Conservation (phyloP, 2,797 vertebrate species). For the Microtus californicus region DNA sequence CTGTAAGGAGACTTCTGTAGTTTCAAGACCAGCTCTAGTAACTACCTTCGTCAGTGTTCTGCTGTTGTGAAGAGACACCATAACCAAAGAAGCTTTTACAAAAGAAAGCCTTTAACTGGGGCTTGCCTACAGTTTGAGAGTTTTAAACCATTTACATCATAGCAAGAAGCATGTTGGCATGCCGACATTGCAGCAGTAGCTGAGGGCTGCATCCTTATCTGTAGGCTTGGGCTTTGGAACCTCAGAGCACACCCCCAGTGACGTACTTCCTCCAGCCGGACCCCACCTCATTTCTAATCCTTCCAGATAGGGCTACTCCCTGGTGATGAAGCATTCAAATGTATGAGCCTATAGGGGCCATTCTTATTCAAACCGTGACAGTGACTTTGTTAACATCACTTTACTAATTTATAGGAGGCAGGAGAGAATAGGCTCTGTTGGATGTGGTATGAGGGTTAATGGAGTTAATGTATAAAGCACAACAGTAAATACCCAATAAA, state of each 20-base stretch:
- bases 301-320: not conserved
- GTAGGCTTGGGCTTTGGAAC: not conserved
- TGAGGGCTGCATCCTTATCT: too few relatives aligned
- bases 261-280: too few relatives aligned
- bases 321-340: not conserved
- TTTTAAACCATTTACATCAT: not conserved
- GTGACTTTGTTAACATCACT: conserved; percentile 28
- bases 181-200: not conserved
- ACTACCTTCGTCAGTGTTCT: not conserved
- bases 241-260: not conserved
- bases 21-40: conserved; percentile 20
- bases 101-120: not conserved
- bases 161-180: not conserved
- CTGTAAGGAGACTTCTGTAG: not conserved
- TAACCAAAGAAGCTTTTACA: not conserved
- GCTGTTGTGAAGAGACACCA: not conserved
- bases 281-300: not conserved
- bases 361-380: not conserved
- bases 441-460: not conserved
- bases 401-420: not conserved
- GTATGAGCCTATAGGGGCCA: not conserved
- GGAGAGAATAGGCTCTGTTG: not conserved
- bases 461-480: conserved; percentile 19
- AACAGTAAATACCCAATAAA: not conserved
- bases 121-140: not conserved